A percentile compares a stretch with the other conserved stretches of the same genome.
These are phyloP conservation scores for Rhinoptilus africanus DNA, from an alignment of 2,113 vertebrate species.

Conservation along the genomic window DNA sequence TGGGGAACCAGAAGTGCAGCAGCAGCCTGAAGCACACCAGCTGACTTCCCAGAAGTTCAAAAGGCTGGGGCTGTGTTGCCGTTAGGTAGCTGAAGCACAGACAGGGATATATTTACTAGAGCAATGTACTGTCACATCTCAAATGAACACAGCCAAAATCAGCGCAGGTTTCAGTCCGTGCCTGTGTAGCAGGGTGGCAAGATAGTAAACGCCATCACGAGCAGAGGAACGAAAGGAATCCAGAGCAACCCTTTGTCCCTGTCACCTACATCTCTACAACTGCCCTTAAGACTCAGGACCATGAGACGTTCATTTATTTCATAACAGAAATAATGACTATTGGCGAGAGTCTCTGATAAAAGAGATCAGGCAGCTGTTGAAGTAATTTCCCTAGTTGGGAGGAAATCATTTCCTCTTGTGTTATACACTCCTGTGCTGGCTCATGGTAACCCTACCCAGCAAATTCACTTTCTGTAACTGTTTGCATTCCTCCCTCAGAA, in stretches of 20 bases:
- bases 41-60: neutral
- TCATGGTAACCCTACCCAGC: neutral
- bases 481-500: neutral
- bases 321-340: neutral
- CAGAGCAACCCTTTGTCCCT: neutral
- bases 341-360: neutral
- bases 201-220: neutral
- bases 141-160: neutral
- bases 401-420: neutral
- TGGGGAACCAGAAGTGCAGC: neutral
- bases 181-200: neutral
- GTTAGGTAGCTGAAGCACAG: neutral
- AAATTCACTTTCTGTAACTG: neutral
- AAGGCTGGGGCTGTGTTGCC: neutral
- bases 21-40: slow-evolving; percentile 3
- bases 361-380: neutral
- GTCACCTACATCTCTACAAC: neutral
- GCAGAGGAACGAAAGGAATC: neutral
- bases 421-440: neutral
- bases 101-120: neutral
- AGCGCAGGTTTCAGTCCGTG: neutral
- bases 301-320: neutral
- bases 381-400: neutral
- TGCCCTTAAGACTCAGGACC: neutral
- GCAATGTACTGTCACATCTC: neutral